Evolutionary conservation across 1,140 invertebrate genomes (phyloP).

Genomic region (Triops longicaudatus): DNA sequence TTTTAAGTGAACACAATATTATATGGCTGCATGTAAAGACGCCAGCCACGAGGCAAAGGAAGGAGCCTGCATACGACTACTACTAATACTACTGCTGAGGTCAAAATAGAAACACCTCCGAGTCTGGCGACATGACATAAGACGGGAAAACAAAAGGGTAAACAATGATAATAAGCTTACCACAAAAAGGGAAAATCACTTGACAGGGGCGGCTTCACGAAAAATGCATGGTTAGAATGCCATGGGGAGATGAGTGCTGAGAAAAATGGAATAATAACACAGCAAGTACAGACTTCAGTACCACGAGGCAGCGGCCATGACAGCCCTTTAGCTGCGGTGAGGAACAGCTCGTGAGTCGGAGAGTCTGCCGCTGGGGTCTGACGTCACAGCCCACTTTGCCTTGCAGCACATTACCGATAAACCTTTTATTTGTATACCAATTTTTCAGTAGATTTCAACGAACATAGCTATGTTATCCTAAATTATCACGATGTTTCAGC

Average conservation of each 20-base stretch:
- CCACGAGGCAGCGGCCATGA: constrained; percentile 13
- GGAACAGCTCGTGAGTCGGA: not conserved
- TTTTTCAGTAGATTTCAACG: too few species aligned
- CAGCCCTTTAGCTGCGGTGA: not conserved
- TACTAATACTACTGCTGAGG: not conserved
- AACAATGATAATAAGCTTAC: not conserved
- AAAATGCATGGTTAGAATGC: not conserved
- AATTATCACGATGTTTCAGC: too few species aligned
- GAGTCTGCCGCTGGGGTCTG: not conserved
- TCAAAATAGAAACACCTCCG: not conserved
- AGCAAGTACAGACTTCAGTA: not conserved
- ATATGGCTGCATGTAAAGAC: too few species aligned
- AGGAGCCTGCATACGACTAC: not conserved
- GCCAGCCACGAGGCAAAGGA: too few species aligned
- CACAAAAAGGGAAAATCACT: constrained; percentile 1
- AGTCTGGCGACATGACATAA: not conserved
- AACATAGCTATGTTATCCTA: too few species aligned
- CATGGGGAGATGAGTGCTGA: not conserved
- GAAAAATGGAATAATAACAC: constrained; percentile 8
- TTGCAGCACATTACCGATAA: too few species aligned
- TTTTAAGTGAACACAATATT: too few species aligned
- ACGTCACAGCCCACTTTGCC: not conserved
- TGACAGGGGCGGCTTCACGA: not conserved
- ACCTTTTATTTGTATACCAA: too few species aligned
- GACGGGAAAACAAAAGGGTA: not conserved